Evolutionary conservation across 2,113 vertebrate species (phyloP).

Genomic region (Rhinoderma darwinii): DNA sequence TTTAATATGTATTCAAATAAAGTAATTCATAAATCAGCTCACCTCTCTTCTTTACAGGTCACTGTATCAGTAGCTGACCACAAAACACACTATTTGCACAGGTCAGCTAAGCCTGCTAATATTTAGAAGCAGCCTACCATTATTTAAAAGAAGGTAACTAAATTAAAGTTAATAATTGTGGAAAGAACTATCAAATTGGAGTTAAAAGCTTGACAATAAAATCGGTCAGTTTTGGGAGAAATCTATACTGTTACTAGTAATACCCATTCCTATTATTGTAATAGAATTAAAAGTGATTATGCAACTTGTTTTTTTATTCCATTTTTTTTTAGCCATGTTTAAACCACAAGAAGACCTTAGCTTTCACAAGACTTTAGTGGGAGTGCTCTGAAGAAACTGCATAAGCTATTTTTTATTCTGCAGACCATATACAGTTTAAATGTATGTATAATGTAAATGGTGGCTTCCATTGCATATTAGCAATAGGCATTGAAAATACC

Average conservation of each 20-base stretch:
- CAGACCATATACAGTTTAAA: too few species aligned
- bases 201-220: conserved; percentile 72
- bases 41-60: conserved; percentile 52
- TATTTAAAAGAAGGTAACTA: conserved; percentile 69
- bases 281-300: neutral
- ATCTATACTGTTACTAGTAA: conserved; percentile 66
- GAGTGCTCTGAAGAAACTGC: too few species aligned
- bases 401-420: too few species aligned
- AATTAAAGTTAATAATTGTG: conserved; percentile 64
- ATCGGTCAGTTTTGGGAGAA: conserved; percentile 71
- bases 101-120: conserved; percentile 69
- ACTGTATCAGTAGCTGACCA: conserved; percentile 58
- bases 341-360: too few species aligned
- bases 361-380: too few species aligned
- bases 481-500: too few species aligned
- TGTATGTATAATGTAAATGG: too few species aligned
- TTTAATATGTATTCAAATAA: conserved; percentile 5
- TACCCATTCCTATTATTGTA: conserved; percentile 54
- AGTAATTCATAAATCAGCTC: conserved; percentile 42
- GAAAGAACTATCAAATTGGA: conserved; percentile 68
- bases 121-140: conserved; percentile 72
- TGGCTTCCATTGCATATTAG: too few species aligned
- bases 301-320: too few species aligned
- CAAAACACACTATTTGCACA: conserved; percentile 64
- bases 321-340: too few species aligned